Base-by-base conservation (phyloP, 1,140 invertebrate genomes). In the Stenopsyche tienmushanensis region DNA sequence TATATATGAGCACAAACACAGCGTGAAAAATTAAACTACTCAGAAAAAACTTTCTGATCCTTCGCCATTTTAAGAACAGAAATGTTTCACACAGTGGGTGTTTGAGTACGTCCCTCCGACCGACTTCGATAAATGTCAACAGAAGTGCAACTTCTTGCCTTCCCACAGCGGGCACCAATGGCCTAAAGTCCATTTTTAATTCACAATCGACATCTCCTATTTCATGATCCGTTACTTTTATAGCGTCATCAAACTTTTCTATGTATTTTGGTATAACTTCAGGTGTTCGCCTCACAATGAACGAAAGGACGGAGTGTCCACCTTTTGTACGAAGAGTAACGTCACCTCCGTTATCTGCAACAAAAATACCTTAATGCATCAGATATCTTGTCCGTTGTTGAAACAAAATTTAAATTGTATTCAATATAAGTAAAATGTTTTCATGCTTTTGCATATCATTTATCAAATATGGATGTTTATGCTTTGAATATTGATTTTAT, bases 41-140 rank as follows among this genome's bases (percentile, higher is more conserved):
- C 0, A 92, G 79, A 71, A 93, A 93, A 74, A 92, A 93, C 75
- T 92, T 91, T 39, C 92, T 81, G 52, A 93, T 92, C 70, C 86
- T 82, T 18, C 88, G 77, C 91, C 92, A 94, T 80, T 93, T 92
- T 2, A 92, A 76, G 65, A 89, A 87, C 0, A 93, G 75, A 72
- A 93, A 92, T 8, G 89, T 92, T 73, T 92, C 89, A 64, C 88
- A 90, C 0, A 93, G 80, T 0, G 90, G 90, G 78, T 92, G 91
- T 74, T 90, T 89, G 1, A 93, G 75, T 18, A 93, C 78, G 25
- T 90, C 86, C 68, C 86, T 84, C 62, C 89, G 85, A 1, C 89
- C 90, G 1, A 90, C 88, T 76, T 90, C 88, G 1, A 91, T 85
- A 24, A 92, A 84, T n/a, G 88, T 85, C 0, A 90, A 72, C 52